Base-by-base conservation (phyloP, 2,888 invertebrate species). In the Therioaphis trifolii region DNA sequence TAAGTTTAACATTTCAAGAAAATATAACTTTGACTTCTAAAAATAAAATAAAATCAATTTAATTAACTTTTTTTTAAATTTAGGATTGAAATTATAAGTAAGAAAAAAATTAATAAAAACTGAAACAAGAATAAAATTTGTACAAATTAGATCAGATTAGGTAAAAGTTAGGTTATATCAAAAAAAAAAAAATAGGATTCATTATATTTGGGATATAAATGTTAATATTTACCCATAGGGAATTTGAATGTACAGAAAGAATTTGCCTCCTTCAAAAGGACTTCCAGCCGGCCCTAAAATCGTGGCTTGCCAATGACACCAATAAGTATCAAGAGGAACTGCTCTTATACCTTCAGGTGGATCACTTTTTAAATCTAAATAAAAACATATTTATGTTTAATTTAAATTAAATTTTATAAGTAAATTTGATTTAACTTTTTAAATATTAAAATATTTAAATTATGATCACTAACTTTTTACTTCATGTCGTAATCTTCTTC, bases 251-350 rank as follows among this genome's bases (percentile, higher is more conserved):
- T 96, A 96, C 9, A 98, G 91, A 88, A 94, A 96, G 89, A 98
- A 98, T 84, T 95, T 91, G 11, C 97, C 97, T 21, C 97, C 97
- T 89, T 97, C 97, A 88, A 97, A 98, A 0, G 97, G 96, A 88
- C 96, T 96, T 49, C 96, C 96, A 46, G 93, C 93, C 12, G 98
- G 97, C 0, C 97, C 98, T 35, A 94, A 93, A 87, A 98, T 95
- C 80, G 94, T 94, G 1, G 97, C 97, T 89, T 97, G 96, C 97
- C 97, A 98, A 89, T 97, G 96, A 87, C 94, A 95, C 87, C 93
- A 94, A 89, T 93, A 92, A 85, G 91, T 90, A 89, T 96, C 96
- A 72, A 96, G 89, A 0, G 96, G 95, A 18, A 92, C 91, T 2
- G 95, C 96, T 87, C 94, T 92, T 84, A 96, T 95, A 2, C 96